Conservation (phyloP, 2,888 invertebrate species). For the Cephalotes varians region DNA sequence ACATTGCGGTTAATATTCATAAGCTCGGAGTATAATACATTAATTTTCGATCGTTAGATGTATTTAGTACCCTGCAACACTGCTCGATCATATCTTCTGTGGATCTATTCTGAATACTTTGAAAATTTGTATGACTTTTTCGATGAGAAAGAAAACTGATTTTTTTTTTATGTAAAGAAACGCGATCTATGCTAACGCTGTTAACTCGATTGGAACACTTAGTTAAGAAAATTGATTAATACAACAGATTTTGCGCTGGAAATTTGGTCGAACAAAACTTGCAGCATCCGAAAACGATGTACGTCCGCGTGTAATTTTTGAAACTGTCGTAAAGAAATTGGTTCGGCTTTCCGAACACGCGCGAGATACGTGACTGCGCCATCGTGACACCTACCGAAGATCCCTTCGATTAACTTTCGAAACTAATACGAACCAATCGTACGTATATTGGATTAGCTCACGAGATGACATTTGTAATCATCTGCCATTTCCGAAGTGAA, state of each 20-base stretch:
- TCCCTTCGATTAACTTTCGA: slow-evolving; percentile 53
- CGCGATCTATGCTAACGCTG: background rate
- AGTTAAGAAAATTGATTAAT: background rate
- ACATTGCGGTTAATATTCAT: slow-evolving; percentile 40
- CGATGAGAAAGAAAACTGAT: background rate
- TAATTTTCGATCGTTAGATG: slow-evolving; percentile 10
- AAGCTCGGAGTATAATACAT: slow-evolving; percentile 28
- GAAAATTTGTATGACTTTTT: background rate
- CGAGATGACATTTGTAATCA: slow-evolving; percentile 53
- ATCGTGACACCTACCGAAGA: slow-evolving; percentile 49
- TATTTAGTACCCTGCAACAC: background rate
- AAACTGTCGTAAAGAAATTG: slow-evolving; percentile 48
- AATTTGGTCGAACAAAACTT: background rate
- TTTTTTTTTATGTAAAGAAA: background rate
- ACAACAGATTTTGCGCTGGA: background rate
- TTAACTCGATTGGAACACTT: background rate
- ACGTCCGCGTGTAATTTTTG: slow-evolving; percentile 29
- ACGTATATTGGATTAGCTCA: slow-evolving; percentile 44
- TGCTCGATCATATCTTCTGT: background rate
- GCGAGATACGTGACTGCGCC: slow-evolving; percentile 41
- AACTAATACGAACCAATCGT: slow-evolving; percentile 49
- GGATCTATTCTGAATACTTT: background rate
- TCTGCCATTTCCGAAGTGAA: slow-evolving; percentile 38
- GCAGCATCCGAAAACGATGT: background rate
- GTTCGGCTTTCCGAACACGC: slow-evolving; percentile 17